Conservation (phyloP, 35 echinoderm and acorn worm species). For the Apostichopus parvimensis region DNA sequence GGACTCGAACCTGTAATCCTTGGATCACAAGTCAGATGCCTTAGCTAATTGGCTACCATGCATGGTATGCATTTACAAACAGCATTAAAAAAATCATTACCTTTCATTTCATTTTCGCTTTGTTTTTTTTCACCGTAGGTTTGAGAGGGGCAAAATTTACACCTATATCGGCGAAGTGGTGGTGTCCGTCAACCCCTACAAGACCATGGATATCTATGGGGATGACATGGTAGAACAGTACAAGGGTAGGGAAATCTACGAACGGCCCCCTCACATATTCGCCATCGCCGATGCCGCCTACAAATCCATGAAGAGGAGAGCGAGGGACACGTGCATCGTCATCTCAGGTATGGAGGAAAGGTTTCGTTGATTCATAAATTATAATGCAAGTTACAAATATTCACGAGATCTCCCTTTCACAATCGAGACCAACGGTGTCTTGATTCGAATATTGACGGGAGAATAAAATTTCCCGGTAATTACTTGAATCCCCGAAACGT, state of each 20-base stretch:
- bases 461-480: no score
- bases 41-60: no score
- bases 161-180: constrained; percentile 95
- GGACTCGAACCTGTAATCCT: no score
- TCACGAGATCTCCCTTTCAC: no score
- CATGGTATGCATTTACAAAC: no score
- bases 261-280: constrained; percentile 86
- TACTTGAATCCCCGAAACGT: no score
- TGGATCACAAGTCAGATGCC: no score
- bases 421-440: no score
- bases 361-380: background rate
- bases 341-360: constrained; percentile 79
- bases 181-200: constrained; percentile 94
- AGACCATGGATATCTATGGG: constrained; percentile 80
- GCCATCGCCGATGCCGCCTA: constrained; percentile 96
- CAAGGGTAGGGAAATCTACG: constrained; percentile 93
- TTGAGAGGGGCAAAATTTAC: constrained; percentile 52
- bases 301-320: constrained; percentile 90
- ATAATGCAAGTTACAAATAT: no score
- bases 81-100: no score
- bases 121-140: background rate
- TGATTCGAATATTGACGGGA: no score
- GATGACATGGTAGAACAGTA: constrained; percentile 79
- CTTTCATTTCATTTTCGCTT: background rate
- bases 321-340: constrained; percentile 95